phyloP scores from a whole-genome alignment of 2,113 vertebrate genomes.

The Gadus macrocephalus region DNA sequence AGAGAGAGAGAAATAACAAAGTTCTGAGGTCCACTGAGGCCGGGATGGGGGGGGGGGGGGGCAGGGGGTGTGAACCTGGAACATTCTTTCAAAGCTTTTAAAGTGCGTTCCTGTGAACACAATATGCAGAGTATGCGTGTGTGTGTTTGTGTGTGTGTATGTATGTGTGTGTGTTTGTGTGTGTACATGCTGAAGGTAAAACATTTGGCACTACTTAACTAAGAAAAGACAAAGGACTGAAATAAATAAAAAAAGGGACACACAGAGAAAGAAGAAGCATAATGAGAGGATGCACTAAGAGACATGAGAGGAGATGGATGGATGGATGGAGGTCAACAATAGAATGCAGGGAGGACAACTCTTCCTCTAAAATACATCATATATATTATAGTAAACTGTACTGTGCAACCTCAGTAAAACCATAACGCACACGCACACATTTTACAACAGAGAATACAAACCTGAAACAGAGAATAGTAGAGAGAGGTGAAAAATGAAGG shows the following conservation, averaged over 20 bases:
- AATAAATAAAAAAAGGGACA: constrained; percentile 13
- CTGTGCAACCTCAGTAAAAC: no score
- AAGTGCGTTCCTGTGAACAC: constrained; percentile 57
- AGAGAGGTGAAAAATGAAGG: background rate
- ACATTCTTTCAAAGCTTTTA: constrained; percentile 60
- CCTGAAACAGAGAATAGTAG: background rate
- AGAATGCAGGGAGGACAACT: background rate
- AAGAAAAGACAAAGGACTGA: constrained; percentile 40
- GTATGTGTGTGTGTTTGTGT: background rate
- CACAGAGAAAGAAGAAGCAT: background rate
- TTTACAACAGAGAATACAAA: no score
- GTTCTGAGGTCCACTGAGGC: constrained; percentile 40
- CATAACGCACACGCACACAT: no score
- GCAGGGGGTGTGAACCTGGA: background rate
- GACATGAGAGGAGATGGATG: background rate
- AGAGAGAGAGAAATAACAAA: constrained; percentile 12
- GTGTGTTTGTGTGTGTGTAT: constrained; percentile 11
- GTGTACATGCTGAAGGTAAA: constrained; percentile 6
- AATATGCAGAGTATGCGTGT: constrained; percentile 27
- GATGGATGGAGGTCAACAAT: background rate
- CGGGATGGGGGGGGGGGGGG: constrained; percentile 39
- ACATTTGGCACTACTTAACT: constrained; percentile 44
- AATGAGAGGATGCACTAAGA: background rate
- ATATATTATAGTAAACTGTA: no score
- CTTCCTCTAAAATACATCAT: no score